Evolutionary conservation across 2,113 vertebrate genomes (phyloP).

Genomic region (Rynchops niger): DNA sequence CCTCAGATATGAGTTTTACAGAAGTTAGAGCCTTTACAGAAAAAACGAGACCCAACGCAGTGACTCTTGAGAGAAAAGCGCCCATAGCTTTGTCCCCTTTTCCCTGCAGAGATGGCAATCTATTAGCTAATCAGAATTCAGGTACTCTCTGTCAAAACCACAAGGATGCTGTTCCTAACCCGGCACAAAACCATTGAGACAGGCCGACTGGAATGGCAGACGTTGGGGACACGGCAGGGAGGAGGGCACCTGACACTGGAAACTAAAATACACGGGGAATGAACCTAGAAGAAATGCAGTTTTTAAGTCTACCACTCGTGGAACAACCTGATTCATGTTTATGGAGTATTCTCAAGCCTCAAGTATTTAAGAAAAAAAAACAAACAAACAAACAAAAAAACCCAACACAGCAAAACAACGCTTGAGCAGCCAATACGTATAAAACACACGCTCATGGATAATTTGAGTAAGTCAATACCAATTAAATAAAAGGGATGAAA

Average conservation of each 20-base stretch:
- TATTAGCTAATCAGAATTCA: background rate
- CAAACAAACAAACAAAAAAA: background rate
- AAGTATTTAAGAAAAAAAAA: background rate
- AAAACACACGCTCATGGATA: background rate
- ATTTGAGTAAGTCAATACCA: slow-evolving; percentile 63
- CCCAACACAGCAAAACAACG: background rate
- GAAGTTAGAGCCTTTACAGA: background rate
- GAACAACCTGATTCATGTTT: background rate
- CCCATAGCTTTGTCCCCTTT: background rate
- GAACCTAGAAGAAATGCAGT: background rate
- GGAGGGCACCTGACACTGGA: background rate
- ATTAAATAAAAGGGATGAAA: slow-evolving; percentile 59
- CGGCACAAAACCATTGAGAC: background rate
- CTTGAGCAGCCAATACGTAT: background rate
- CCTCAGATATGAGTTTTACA: background rate
- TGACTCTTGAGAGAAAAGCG: background rate
- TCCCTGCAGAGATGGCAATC: background rate
- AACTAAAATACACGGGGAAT: background rate
- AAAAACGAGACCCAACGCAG: background rate
- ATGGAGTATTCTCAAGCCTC: background rate
- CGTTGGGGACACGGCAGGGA: background rate
- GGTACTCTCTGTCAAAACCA: background rate
- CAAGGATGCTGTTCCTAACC: accelerated
- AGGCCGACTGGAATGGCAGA: background rate
- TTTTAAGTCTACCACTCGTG: background rate